Percentiles rank a stretch among this genome's conserved stretches.
Evolutionary conservation across 1,140 invertebrate species (phyloP).

Genomic region (Berghia stephanieae): DNA sequence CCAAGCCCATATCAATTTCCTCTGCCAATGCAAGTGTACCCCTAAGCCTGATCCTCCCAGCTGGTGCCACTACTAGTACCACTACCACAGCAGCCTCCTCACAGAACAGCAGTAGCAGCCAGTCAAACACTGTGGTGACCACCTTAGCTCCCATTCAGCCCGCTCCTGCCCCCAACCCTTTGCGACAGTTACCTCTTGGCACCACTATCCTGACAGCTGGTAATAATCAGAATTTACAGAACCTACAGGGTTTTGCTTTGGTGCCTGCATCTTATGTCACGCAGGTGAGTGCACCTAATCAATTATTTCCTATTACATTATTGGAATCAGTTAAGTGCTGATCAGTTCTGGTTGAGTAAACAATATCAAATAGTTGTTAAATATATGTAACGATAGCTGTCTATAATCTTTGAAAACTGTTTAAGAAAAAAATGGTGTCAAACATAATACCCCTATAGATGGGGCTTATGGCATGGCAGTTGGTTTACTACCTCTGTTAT

Average conservation of each 20-base stretch:
- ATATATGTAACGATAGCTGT: too few relatives aligned
- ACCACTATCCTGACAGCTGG: conserved; percentile 70
- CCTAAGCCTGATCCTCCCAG: conserved; percentile 60
- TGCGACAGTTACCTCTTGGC: conserved; percentile 68
- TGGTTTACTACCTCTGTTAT: too few relatives aligned
- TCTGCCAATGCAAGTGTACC: conserved; percentile 38
- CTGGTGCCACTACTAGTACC: conserved; percentile 38
- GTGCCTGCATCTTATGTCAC: conserved; percentile 74
- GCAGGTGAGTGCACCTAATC: conserved; percentile 57
- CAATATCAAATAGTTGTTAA: too few relatives aligned
- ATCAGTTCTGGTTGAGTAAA: too few relatives aligned
- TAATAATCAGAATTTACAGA: conserved; percentile 58
- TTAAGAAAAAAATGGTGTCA: too few relatives aligned
- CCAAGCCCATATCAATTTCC: not conserved
- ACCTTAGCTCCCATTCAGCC: conserved; percentile 50
- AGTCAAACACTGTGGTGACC: conserved; percentile 23
- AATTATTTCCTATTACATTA: too few relatives aligned
- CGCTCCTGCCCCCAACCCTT: conserved; percentile 50
- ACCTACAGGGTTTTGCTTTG: conserved; percentile 70
- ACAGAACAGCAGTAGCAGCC: conserved; percentile 28
- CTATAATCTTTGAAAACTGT: too few relatives aligned
- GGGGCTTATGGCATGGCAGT: too few relatives aligned
- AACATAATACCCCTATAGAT: too few relatives aligned
- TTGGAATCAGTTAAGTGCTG: too few relatives aligned
- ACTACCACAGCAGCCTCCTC: conserved; percentile 44